Evolutionary conservation across 2,797 vertebrate genomes (phyloP).

Genomic region (Liasis olivaceus): DNA sequence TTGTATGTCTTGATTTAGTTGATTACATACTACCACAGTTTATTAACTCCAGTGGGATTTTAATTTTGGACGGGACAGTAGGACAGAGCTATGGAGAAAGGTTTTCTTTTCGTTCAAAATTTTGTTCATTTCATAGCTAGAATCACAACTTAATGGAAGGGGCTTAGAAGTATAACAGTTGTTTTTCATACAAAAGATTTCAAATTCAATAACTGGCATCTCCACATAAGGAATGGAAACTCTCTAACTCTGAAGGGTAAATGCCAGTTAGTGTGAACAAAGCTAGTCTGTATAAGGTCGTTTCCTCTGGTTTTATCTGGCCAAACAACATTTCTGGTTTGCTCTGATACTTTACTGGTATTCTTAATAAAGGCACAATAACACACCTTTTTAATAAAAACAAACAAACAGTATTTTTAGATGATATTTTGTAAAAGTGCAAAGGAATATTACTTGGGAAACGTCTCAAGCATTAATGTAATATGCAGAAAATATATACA

Average conservation of each 20-base stretch:
- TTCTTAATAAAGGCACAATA: not conserved
- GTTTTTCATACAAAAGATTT: not conserved
- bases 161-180: not conserved
- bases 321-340: not conserved
- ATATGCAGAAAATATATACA: not conserved
- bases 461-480: not conserved
- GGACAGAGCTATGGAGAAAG: not conserved
- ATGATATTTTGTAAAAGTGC: not conserved
- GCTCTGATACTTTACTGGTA: not conserved
- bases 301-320: not conserved
- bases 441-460: not conserved
- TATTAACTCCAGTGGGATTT: not conserved
- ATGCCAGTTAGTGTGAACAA: not conserved
- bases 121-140: not conserved
- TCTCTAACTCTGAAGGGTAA: not conserved
- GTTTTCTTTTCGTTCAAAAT: not conserved
- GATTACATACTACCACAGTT: not conserved
- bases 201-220: not conserved
- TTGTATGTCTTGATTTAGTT: not conserved
- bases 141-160: not conserved
- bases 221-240: not conserved
- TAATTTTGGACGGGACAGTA: not conserved
- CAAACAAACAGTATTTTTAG: not conserved
- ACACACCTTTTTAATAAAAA: not conserved
- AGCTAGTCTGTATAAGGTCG: not conserved